Base-by-base conservation (phyloP, 2,113 vertebrate genomes). In the Podocnemis expansa region DNA sequence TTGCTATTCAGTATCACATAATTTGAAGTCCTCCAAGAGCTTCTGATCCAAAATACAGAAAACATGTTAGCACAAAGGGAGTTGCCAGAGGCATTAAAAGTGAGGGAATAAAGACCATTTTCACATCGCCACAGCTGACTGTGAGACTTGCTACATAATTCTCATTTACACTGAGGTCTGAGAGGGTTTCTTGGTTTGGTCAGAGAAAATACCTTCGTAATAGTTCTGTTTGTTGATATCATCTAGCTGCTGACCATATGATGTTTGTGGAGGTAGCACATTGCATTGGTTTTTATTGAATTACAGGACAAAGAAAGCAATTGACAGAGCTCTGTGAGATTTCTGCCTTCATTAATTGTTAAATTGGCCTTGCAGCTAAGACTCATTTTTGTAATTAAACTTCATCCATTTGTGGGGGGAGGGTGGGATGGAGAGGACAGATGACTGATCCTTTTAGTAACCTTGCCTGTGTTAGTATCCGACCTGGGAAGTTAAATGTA, bases 221-320 rank as follows among this genome's bases (percentile, higher is more conserved):
- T 67, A 38, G n/a, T 82, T 94, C 54, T 91, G 43, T 89, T 93
- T 78, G 31, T 87, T 75, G 76, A 76, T 93, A 73, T 43, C 41
- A 49, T 89, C 1, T 31, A 79, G 80, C 85, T 80, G 89, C 82
- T 95, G 22, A 43, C 82, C 76, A 83, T 43, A 67, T 0, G 34
- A 17, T 78, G 14, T 87, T 93, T 67, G 60, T 75, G 83, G 82
- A n/a, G 75, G 43, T 73, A 80, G 73, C 58, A 63, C n/a, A 51
- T 38, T 47, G 11, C 31, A 21, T 45, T 83, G 56, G 19, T 29
- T 76, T 49, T 58, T 89, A 82, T 13, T 80, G 82, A 55, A 78
- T 31, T 70, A n/a, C 51, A 90, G 31, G 56, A 70, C 84, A 85
- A 89, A 13, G 19, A 52, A 60, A 70, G n/a, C 19, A 47, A 21